phyloP scores from a whole-genome alignment of 2,113 vertebrate species.

The Symphodus melops region DNA sequence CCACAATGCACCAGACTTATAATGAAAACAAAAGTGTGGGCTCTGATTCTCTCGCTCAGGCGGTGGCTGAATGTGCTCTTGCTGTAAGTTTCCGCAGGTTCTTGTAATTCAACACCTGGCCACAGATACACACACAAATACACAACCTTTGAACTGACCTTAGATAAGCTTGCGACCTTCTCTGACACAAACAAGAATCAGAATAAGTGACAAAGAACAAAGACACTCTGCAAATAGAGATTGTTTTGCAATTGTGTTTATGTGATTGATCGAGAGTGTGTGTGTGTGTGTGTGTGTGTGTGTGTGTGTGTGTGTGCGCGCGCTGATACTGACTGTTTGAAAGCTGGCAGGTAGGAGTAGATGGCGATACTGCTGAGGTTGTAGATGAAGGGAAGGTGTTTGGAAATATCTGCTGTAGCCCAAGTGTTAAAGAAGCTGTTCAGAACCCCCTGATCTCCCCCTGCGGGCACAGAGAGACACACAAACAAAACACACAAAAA shows the following conservation, averaged over 20 bases:
- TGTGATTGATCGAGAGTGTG: too few relatives aligned
- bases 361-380: conserved; percentile 95
- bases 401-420: conserved; percentile 95
- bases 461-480: conserved; percentile 75
- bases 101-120: conserved; percentile 68
- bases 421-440: conserved; percentile 96
- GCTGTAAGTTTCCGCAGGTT: conserved; percentile 38
- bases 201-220: neutral
- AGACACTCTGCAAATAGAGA: neutral
- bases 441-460: conserved; percentile 97
- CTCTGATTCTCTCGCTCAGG: conserved; percentile 33
- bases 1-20: neutral
- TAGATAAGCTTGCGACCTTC: conserved; percentile 8
- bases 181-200: conserved; percentile 1
- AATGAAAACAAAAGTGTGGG: neutral
- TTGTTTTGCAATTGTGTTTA: too few relatives aligned
- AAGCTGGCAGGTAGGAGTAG: conserved; percentile 98
- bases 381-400: conserved; percentile 98
- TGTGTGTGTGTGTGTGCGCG: conserved; percentile 20
- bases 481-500: neutral
- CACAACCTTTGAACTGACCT: conserved; percentile 72
- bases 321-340: conserved; percentile 91
- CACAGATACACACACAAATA: conserved; percentile 60
- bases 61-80: neutral
- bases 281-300: neutral